Evolutionary conservation across 2,797 vertebrate genomes (phyloP), one percentile per base, ranked within the genome.

Genomic region (Hybognathus amarus): DNA sequence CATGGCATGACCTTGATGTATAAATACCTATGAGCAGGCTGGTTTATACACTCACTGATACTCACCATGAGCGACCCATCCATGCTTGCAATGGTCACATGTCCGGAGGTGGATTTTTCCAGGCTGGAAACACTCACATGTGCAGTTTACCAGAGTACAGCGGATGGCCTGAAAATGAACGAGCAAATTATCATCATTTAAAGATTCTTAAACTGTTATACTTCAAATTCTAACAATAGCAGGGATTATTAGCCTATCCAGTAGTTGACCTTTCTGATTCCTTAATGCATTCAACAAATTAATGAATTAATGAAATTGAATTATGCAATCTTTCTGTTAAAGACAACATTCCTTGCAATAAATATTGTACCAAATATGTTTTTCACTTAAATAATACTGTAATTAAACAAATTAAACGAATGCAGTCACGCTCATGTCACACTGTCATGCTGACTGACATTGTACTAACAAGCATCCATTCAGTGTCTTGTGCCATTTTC

Each of bases 91-190:
- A 91, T 99, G 97, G 93, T 99, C 98, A 91, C 98, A 99, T 91
- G 97, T 99, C 90, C 98, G 95, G 91, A 99, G 95, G 95, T 98
- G 97, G 94, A 99, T 99, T 96, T 98, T 99, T 86, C 98, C 98
- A 0, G 98, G 98, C 92, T 98, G 98, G 94, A 99, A 99, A 96
- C 98, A 98, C 94, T 99, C 98, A 90, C 98, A 99, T 5, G 97
- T 97, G 96, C 98, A 99, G 95, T 99, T 99, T 93, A 99, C 97
- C 96, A 99, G 94, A 91, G 98, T 99, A 94, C 98, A 99, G 92
- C 97, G 98, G 93, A 99, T 99, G 92, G 98, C 98, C 98, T 99
- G 91, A 22, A 91, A 89, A 64, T 17, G 27, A 40, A 77, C 24
- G 59, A 36, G 36, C 13, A 59, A 54, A 83, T 33, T n/a, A 74